Evolutionary conservation across 2,113 vertebrate genomes (phyloP).

Genomic region (Silurus meridionalis): DNA sequence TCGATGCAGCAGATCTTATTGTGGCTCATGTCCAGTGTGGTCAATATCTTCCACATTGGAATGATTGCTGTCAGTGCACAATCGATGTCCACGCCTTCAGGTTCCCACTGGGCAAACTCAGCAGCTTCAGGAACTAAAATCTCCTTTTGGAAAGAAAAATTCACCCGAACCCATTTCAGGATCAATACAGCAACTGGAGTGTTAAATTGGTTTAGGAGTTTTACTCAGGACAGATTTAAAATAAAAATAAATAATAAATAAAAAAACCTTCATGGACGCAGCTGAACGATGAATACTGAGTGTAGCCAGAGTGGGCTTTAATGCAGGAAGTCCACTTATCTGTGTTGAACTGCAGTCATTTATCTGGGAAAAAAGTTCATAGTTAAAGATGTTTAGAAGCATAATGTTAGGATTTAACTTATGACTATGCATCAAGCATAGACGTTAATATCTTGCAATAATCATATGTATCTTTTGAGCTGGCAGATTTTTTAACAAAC

Average conservation of each 20-base stretch:
- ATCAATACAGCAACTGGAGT: neutral
- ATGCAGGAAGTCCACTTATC: slow-evolving; percentile 82
- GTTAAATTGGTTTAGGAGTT: neutral
- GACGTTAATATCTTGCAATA: neutral
- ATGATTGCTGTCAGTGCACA: slow-evolving; percentile 87
- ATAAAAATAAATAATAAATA: no score
- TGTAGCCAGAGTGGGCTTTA: slow-evolving; percentile 83
- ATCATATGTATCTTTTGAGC: neutral
- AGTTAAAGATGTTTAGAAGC: neutral
- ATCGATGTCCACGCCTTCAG: slow-evolving; percentile 78
- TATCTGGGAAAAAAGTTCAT: slow-evolving; percentile 71
- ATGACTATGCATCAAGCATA: neutral
- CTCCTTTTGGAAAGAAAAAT: slow-evolving; percentile 68
- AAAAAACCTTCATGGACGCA: slow-evolving; percentile 84
- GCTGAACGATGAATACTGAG: slow-evolving; percentile 83
- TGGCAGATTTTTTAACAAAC: neutral
- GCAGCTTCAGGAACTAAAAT: slow-evolving; percentile 89
- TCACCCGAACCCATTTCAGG: neutral
- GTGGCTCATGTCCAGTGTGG: slow-evolving; percentile 94
- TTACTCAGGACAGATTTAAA: neutral
- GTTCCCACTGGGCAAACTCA: slow-evolving; percentile 93
- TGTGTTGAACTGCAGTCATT: slow-evolving; percentile 84
- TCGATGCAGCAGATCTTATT: slow-evolving; percentile 87
- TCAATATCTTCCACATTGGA: slow-evolving; percentile 87
- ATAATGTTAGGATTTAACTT: neutral